phyloP scores from a whole-genome alignment of 2,113 vertebrate species.

The Mormoops blainvillei region DNA sequence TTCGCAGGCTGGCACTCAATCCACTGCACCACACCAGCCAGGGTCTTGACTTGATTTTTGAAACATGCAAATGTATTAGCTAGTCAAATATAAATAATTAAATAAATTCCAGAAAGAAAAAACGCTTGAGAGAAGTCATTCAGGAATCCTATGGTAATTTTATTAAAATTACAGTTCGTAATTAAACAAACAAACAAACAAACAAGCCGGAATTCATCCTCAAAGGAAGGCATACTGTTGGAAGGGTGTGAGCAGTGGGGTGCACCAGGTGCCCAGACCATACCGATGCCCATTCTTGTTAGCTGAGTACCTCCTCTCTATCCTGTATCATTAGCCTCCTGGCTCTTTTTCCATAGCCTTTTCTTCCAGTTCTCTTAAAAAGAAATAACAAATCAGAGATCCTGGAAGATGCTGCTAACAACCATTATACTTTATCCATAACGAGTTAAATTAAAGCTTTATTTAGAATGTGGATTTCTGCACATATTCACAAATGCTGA shows the following conservation, averaged over 20 bases:
- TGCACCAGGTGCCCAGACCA: background rate
- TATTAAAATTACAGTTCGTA: background rate
- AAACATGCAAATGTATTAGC: background rate
- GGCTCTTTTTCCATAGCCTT: background rate
- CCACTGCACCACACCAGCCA: too few relatives aligned
- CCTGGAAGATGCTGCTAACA: background rate
- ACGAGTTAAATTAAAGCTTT: background rate
- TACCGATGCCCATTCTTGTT: background rate
- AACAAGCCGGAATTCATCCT: background rate
- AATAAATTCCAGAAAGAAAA: slow-evolving; percentile 9
- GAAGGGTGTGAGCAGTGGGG: background rate
- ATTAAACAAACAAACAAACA: background rate
- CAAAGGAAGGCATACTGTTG: background rate
- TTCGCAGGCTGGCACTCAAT: too few relatives aligned
- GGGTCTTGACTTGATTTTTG: slow-evolving; percentile 34
- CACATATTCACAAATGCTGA: background rate
- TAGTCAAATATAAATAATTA: background rate
- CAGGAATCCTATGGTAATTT: background rate
- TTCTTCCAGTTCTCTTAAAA: background rate
- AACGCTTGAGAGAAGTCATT: background rate
- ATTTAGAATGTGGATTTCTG: background rate
- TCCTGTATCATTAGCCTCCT: background rate
- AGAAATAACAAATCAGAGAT: background rate
- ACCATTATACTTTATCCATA: background rate
- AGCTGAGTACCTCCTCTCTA: background rate